Evolutionary conservation across 2,888 invertebrate genomes (phyloP).

Genomic region (Leucania comma): DNA sequence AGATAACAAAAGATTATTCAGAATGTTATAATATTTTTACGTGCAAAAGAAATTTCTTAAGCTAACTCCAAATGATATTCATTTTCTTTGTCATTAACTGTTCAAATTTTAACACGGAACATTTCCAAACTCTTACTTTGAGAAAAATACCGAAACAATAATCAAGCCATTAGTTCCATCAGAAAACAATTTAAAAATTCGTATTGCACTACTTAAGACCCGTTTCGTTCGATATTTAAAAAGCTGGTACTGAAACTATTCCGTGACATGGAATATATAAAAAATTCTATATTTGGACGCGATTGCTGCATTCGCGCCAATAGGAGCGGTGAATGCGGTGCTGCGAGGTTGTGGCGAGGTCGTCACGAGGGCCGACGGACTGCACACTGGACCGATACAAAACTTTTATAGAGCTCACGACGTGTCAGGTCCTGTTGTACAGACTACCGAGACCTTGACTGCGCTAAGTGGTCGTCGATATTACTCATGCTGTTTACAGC

Average conservation of each 20-base stretch:
- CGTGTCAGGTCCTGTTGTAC: conserved; percentile 65
- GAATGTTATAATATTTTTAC: conserved; percentile 33
- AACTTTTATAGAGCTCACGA: conserved; percentile 69
- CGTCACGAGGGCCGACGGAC: conserved; percentile 78
- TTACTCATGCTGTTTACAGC: conserved; percentile 59
- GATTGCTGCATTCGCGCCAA: conserved; percentile 85
- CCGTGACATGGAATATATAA: conserved; percentile 79
- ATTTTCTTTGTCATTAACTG: conserved; percentile 20
- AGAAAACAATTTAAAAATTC: conserved; percentile 70
- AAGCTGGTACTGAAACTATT: conserved; percentile 68
- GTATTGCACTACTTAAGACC: conserved; percentile 72
- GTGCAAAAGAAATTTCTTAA: conserved; percentile 32
- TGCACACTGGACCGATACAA: conserved; percentile 68
- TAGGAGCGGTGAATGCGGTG: conserved; percentile 85
- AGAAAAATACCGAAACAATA: conserved; percentile 61
- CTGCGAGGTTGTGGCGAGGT: conserved; percentile 84
- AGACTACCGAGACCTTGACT: conserved; percentile 61
- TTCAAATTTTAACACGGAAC: conserved; percentile 42
- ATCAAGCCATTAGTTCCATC: conserved; percentile 65
- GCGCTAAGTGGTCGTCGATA: conserved; percentile 62
- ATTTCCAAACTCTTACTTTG: conserved; percentile 51
- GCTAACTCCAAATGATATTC: conserved; percentile 37
- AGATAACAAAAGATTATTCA: conserved; percentile 23
- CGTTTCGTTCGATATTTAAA: conserved; percentile 69
- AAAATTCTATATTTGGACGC: conserved; percentile 85